Evolutionary conservation across 2,888 invertebrate species (phyloP), one percentile per base, ranked within the genome.

Genomic region (Euplagia quadripunctaria): DNA sequence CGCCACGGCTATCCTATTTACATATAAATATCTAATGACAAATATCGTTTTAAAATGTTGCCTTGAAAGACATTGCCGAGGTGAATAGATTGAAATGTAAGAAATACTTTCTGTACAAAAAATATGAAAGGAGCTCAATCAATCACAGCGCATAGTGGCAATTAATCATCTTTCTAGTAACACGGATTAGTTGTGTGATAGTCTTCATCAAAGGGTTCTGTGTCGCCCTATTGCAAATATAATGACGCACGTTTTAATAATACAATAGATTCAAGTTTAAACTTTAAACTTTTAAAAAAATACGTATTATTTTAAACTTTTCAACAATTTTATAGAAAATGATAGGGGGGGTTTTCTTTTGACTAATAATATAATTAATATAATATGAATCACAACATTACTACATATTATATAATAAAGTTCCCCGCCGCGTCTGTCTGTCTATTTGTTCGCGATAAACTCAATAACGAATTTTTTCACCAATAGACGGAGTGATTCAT

Each of bases 131-230:
- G 87, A 90, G 85, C 86, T 90, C 91, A 90, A 94, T 96, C 94
- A 92, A 94, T 95, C 93, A 93, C 85, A 82, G 81, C 79, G 84
- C 79, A 85, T 81, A 82, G 89, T 78, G 82, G 91, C 89, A 93
- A 96, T 96, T 94, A 94, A 96, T 96, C 96, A 94, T 89, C 91
- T 82, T 80, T 85, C 85, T 89, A 89, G 91, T 83, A 87, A 84
- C 83, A 79, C 79, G 83, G 82, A 87, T 85, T 84, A 82, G 80
- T 82, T 87, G 85, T 87, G 88, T 86, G 82, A 87, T 89, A 88
- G 88, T 86, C 85, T 78, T 85, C 87, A 82, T 83, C 84, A 80
- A 91, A 91, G 92, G 94, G 93, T 91, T 83, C 76, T 79, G 77
- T 71, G 66, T 79, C 78, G 74, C 81, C 84, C 81, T 78, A 72